Percentiles rank a stretch among this genome's conserved stretches.
Evolutionary conservation across 2,888 invertebrate species (phyloP).

Genomic region (Hyppa rectilinea): DNA sequence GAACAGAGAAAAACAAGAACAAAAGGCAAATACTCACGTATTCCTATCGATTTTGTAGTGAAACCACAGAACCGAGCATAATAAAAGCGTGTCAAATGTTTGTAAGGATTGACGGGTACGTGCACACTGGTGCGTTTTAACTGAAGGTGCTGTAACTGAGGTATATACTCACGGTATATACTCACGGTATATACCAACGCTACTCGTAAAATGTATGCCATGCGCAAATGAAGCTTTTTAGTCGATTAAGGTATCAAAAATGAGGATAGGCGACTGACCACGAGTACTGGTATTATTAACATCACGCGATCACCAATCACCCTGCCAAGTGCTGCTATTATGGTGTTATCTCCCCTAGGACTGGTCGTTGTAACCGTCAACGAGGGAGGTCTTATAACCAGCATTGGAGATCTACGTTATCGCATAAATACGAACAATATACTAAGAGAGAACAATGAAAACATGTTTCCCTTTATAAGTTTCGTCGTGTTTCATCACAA

Average conservation of each 20-base stretch:
- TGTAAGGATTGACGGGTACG: constrained; percentile 21
- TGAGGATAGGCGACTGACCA: constrained; percentile 20
- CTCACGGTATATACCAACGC: constrained; percentile 10
- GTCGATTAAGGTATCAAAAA: constrained; percentile 11
- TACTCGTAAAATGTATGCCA: constrained; percentile 14
- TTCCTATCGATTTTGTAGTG: constrained; percentile 39
- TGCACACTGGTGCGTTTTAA: constrained; percentile 6
- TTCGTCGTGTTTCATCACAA: constrained; percentile 42
- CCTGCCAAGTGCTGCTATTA: constrained; percentile 41
- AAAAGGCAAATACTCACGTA: constrained; percentile 29
- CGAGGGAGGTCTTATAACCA: constrained; percentile 14
- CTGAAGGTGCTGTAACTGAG: neutral
- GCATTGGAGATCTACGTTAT: constrained; percentile 17
- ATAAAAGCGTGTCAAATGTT: constrained; percentile 51
- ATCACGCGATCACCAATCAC: constrained; percentile 36
- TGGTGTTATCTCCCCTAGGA: constrained; percentile 54
- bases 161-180: too few relatives aligned
- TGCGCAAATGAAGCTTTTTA: constrained; percentile 24
- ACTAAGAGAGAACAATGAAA: constrained; percentile 40
- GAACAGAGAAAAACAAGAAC: constrained; percentile 2
- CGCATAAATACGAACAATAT: constrained; percentile 20
- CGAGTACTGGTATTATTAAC: constrained; percentile 28
- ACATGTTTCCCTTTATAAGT: constrained; percentile 43
- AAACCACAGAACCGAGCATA: constrained; percentile 20
- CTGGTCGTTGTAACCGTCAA: constrained; percentile 40